Evolutionary conservation across 2,888 invertebrate species (phyloP), one percentile per base, ranked within the genome.

Genomic region (Chrysopilus asiliformis): DNA sequence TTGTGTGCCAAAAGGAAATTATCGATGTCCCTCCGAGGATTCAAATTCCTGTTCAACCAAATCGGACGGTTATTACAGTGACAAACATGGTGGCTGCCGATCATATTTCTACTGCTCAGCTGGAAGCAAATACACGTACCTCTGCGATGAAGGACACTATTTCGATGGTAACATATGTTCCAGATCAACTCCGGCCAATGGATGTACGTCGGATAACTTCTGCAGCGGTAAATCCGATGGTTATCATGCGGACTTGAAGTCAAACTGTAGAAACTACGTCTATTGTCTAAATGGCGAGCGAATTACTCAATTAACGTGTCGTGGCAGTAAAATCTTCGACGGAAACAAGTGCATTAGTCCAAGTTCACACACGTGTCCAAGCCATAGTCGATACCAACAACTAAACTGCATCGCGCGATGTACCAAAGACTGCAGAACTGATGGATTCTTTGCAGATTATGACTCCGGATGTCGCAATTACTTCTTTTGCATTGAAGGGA

Each of bases 231-330:
- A 67, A 37, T 46, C 64, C 2, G 67, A 72, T 45, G 74, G 74
- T 2, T 74, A 74, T 49, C 70, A 72, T 47, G 60, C 68, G 0
- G 73, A 74, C 47, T 47, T 65, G 8, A 61, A 66, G 37, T 66
- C 71, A 2, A 66, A 65, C 42, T 73, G 73, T 46, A 65, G 65
- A 44, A 70, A 70, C 47, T 74, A 73, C 51, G 70, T 68, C 49
- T 74, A 68, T 56, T 74, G 74, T 54, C 65, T 68, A 43, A 66
- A 68, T 22, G 67, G 67, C 2, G 70, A 72, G 46, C 65, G 69
- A 13, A 55, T 72, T 12, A 67, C 68, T 2, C 68, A 71, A 2
- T 50, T 72, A 3, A 68, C 69, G 1, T 74, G 74, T 41, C 63
- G 67, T 10, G 69, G 67, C 9, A 69, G 66, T 17, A 70, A 71